These are phyloP conservation scores for Nephotettix cincticeps DNA, from an alignment of 1,140 invertebrate genomes.

Conservation along the genomic window DNA sequence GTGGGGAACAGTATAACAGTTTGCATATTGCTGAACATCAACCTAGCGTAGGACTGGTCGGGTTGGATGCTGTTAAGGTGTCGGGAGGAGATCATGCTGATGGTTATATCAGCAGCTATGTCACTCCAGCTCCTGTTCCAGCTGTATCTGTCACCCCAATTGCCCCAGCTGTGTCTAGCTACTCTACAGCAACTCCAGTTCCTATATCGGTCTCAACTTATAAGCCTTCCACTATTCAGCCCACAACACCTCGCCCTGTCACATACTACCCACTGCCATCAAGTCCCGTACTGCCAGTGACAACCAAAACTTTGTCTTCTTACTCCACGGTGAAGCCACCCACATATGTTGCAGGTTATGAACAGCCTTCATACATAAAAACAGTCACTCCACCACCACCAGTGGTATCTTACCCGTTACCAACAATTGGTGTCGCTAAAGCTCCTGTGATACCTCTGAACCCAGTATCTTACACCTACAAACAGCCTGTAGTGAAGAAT, in stretches of 20 bases:
- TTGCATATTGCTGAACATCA: slow-evolving; percentile 5
- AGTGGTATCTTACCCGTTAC: slow-evolving; percentile 10
- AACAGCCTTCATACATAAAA: slow-evolving; percentile 9
- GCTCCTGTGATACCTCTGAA: slow-evolving; percentile 31
- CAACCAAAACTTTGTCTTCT: neutral
- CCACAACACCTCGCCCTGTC: neutral
- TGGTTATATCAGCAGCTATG: neutral
- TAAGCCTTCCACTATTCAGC: neutral
- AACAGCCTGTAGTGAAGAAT: slow-evolving; percentile 24
- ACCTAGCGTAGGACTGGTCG: neutral
- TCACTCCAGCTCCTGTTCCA: neutral
- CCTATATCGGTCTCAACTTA: slow-evolving; percentile 22
- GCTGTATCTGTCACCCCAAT: slow-evolving; percentile 9
- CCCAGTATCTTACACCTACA: slow-evolving; percentile 33
- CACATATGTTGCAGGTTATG: neutral
- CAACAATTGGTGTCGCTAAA: slow-evolving; percentile 28
- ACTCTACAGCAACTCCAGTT: slow-evolving; percentile 15
- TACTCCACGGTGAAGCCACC: slow-evolving; percentile 11
- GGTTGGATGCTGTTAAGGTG: slow-evolving; percentile 10
- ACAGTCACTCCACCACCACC: slow-evolving; percentile 17
- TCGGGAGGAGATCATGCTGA: neutral
- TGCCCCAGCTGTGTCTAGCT: neutral
- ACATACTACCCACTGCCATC: slow-evolving; percentile 10
- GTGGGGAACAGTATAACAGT: neutral
- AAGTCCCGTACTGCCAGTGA: neutral